Base-by-base conservation (phyloP, 2,888 invertebrate genomes). In the Tenthredo notha region DNA sequence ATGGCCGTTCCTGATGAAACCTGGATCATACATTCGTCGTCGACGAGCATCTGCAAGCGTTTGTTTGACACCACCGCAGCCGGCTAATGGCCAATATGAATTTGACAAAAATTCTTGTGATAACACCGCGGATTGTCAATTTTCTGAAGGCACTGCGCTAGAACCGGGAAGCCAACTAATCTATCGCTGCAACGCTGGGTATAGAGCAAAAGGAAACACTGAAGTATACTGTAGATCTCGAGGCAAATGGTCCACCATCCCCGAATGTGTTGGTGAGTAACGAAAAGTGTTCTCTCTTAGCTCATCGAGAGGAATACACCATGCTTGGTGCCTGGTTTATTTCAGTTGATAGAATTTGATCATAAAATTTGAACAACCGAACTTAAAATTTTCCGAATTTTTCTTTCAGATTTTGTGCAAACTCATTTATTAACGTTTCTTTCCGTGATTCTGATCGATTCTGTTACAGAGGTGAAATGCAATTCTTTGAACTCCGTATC, bases 201-300 rank as follows among this genome's bases (percentile, higher is more conserved):
- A 72, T 18, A 72, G 18, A 29, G 37, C 40, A 6, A 43, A 72
- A 15, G 72, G 72, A 72, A 72, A 40, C 25, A 40, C 40, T 21
- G 72, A 72, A 12, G 72, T 72, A 21, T 72, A 72, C 43, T 72
- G 72, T 37, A 72, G 72, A 40, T 37, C 21, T 6, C 37, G 21
- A 12, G 91, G 92, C 72, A 86, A 87, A 84, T 93, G 92, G 92
- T 88, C 88, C 0, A 86, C 84, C 15, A 87, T 88, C 70, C 92
- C 92, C 29, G 65, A 74, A 40, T 93, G 93, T 67, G 75, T 43
- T 86, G 91, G 92, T 92, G 78, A 84, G 87, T 84, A 67, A 67
- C 33, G 21, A 40, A 10, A 40, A 72, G 37, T 21, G 33, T 40
- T 3, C n/a, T 3, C n/a, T 10, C n/a, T 40, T 12, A 10, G 25